phyloP scores from a whole-genome alignment of 2,113 vertebrate species.

The Arizona elegans region DNA sequence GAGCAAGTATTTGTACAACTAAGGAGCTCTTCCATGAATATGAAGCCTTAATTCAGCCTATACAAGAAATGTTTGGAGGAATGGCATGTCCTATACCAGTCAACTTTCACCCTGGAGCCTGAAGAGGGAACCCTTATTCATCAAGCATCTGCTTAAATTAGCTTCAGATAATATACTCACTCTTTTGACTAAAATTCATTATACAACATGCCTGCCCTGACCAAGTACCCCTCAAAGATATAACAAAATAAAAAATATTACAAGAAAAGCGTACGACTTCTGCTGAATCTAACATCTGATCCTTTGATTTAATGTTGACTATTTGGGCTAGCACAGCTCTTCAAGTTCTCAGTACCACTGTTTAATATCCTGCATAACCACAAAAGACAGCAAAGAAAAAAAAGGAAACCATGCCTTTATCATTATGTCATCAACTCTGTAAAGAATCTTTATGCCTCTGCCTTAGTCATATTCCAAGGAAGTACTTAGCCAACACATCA shows the following conservation, averaged over 20 bases:
- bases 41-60: not conserved
- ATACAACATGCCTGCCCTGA: not conserved
- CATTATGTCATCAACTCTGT: not conserved
- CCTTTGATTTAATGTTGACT: not conserved
- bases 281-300: not conserved
- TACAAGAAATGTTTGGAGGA: slow-evolving; percentile 29
- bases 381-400: not conserved
- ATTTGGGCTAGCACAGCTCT: not conserved
- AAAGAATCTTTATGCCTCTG: not conserved
- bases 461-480: not conserved
- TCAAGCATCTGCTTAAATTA: not conserved
- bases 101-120: not conserved
- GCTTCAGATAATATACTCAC: not conserved
- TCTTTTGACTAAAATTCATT: not conserved
- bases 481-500: not conserved
- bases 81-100: not conserved
- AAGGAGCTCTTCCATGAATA: not conserved
- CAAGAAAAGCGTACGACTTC: not conserved
- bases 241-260: not conserved
- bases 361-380: not conserved
- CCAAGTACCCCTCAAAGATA: not conserved
- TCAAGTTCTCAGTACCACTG: not conserved
- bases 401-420: not conserved
- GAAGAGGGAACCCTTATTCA: not conserved
- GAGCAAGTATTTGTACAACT: not conserved